Percentiles rank a stretch among this genome's conserved stretches.
Evolutionary conservation across 2,888 invertebrate genomes (phyloP).

Genomic region (Oasisia sp.): DNA sequence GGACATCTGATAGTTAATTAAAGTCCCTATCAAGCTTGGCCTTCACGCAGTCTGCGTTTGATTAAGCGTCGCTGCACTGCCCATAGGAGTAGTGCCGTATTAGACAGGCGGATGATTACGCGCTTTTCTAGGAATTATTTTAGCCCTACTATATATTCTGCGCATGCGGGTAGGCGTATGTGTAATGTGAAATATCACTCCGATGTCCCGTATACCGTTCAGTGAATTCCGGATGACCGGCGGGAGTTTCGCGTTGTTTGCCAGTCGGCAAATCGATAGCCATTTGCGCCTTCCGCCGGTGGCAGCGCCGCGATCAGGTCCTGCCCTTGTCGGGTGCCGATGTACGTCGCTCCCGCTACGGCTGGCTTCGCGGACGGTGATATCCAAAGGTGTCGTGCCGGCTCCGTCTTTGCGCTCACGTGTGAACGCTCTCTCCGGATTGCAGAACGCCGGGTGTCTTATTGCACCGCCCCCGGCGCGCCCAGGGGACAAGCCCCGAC

Average conservation of each 20-base stretch:
- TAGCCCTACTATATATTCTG: background rate
- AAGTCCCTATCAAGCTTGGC: background rate
- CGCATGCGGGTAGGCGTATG: background rate
- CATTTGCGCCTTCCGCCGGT: background rate
- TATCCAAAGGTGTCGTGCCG: background rate
- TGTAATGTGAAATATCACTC: conserved; percentile 6
- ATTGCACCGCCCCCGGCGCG: background rate
- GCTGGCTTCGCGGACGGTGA: background rate
- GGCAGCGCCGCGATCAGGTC: background rate
- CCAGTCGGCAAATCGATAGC: background rate
- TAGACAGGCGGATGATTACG: background rate
- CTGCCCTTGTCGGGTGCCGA: background rate
- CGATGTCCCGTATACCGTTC: background rate
- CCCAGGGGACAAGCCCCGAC: background rate
- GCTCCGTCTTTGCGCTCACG: background rate
- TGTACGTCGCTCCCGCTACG: background rate
- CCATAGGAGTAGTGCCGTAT: background rate
- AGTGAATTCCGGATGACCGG: background rate
- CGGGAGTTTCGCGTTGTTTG: background rate
- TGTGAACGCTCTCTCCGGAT: background rate
- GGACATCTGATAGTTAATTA: background rate
- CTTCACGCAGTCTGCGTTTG: background rate
- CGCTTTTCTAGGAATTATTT: background rate
- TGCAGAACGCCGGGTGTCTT: background rate
- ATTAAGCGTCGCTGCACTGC: background rate